phyloP scores from a whole-genome alignment of 2,797 vertebrate species.

The Lophotriccus pileatus region DNA sequence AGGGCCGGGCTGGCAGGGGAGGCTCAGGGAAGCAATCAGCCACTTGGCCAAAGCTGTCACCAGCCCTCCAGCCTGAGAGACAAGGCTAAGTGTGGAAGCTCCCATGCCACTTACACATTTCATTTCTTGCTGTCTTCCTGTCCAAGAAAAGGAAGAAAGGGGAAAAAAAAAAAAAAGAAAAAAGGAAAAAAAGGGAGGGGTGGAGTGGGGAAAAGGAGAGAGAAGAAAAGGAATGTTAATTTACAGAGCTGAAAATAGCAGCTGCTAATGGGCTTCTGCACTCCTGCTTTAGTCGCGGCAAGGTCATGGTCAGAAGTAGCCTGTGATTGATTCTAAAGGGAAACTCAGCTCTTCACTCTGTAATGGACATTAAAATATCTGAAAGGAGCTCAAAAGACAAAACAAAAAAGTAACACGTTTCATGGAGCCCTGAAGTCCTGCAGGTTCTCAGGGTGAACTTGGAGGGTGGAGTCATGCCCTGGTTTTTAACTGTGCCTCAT shows the following conservation, averaged over 20 bases:
- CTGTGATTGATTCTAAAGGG: conserved; percentile 67
- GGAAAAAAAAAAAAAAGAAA: background rate
- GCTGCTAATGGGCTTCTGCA: conserved; percentile 70
- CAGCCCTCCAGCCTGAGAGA: background rate
- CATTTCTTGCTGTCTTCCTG: conserved; percentile 62
- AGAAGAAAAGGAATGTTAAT: conserved; percentile 54
- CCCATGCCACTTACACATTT: conserved; percentile 57
- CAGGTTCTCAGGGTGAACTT: background rate
- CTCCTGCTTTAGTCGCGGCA: conserved; percentile 50
- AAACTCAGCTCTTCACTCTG: conserved; percentile 31
- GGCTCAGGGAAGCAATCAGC: background rate
- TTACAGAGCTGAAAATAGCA: conserved; percentile 68
- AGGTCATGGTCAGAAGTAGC: conserved; percentile 69
- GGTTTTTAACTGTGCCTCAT: conserved; percentile 20
- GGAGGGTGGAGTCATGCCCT: background rate
- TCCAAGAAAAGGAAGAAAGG: conserved; percentile 33
- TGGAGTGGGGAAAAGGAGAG: background rate
- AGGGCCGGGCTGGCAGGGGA: background rate
- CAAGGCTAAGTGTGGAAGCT: conserved; percentile 56
- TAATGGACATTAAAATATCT: conserved; percentile 54
- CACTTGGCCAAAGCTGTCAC: conserved; percentile 45
- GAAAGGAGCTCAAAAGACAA: conserved; percentile 27
- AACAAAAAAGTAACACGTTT: conserved; percentile 39
- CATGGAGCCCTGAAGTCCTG: background rate
- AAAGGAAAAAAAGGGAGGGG: background rate